Percentiles rank a stretch among this genome's conserved stretches.
These are phyloP conservation scores for Hipparchia semele DNA, from an alignment of 2,888 invertebrate genomes.

Conservation along the genomic window DNA sequence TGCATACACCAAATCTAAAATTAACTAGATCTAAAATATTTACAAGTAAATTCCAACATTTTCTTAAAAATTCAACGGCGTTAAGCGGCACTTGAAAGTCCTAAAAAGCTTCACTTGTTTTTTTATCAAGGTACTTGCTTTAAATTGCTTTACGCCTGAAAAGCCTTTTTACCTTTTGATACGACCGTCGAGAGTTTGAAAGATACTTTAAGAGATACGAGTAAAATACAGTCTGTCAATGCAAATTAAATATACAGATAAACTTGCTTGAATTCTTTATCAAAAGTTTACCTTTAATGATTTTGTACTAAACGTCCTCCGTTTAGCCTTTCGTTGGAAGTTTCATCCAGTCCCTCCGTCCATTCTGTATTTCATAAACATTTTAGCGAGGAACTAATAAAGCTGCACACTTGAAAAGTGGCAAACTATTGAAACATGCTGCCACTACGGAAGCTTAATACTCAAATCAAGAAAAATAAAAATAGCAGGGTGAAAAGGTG, in stretches of 20 bases:
- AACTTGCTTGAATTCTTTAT: not conserved
- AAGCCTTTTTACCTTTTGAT: conserved; percentile 5
- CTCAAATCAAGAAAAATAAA: too few species aligned
- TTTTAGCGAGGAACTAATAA: too few species aligned
- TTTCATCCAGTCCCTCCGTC: too few species aligned
- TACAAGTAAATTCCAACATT: not conserved
- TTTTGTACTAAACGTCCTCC: not conserved
- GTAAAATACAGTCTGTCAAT: not conserved
- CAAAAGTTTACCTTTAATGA: not conserved
- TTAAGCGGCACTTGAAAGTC: conserved; percentile 9
- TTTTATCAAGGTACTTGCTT: conserved; percentile 7
- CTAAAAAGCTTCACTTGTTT: conserved; percentile 10
- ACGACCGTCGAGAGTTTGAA: conserved; percentile 5
- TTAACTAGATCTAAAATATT: not conserved
- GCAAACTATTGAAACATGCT: too few species aligned
- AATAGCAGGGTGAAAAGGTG: too few species aligned
- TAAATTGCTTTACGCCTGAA: conserved; percentile 5
- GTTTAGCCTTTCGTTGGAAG: too few species aligned
- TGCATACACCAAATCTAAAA: conserved; percentile 36
- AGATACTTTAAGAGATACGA: not conserved
- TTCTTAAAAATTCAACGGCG: not conserved
- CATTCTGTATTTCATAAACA: too few species aligned
- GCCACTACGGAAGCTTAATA: too few species aligned
- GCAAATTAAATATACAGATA: not conserved
- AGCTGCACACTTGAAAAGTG: too few species aligned